A percentile compares a stretch with the other conserved stretches of the same genome.
phyloP scores from a whole-genome alignment of 2,113 vertebrate genomes.

The Emydocephalus ijimae region DNA sequence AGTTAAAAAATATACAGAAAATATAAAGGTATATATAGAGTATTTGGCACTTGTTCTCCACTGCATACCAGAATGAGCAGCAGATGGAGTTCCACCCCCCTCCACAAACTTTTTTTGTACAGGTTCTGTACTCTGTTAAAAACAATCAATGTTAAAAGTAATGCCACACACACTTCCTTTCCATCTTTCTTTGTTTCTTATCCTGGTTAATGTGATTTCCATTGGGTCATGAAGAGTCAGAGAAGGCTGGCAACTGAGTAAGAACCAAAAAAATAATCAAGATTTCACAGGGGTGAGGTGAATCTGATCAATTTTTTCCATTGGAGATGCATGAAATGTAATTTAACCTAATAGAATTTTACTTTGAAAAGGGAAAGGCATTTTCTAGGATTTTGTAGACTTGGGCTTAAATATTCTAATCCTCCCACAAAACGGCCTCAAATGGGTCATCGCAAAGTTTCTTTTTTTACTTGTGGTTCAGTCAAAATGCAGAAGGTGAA shows the following conservation, averaged over 20 bases:
- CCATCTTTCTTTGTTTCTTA: background rate
- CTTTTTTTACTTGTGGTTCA: background rate
- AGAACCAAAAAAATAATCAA: constrained; percentile 9
- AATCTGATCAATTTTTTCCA: constrained; percentile 24
- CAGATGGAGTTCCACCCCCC: background rate
- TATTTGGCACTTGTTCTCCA: background rate
- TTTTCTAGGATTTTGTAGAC: background rate
- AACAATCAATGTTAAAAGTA: background rate
- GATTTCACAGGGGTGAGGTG: constrained; percentile 17
- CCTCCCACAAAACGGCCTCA: background rate
- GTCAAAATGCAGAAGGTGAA: background rate
- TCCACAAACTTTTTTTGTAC: background rate
- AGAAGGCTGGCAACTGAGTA: background rate
- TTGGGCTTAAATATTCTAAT: background rate
- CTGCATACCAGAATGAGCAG: background rate
- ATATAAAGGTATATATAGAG: background rate
- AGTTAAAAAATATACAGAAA: background rate
- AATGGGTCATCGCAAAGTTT: background rate
- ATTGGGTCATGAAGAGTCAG: background rate
- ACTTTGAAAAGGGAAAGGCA: constrained; percentile 10
- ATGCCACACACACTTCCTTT: background rate
- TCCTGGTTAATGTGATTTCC: background rate
- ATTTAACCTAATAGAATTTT: constrained; percentile 19
- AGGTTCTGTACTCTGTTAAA: background rate
- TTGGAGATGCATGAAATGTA: constrained; percentile 17